Evolutionary conservation across 2,797 vertebrate species (phyloP).

Genomic region (Nasua narica): DNA sequence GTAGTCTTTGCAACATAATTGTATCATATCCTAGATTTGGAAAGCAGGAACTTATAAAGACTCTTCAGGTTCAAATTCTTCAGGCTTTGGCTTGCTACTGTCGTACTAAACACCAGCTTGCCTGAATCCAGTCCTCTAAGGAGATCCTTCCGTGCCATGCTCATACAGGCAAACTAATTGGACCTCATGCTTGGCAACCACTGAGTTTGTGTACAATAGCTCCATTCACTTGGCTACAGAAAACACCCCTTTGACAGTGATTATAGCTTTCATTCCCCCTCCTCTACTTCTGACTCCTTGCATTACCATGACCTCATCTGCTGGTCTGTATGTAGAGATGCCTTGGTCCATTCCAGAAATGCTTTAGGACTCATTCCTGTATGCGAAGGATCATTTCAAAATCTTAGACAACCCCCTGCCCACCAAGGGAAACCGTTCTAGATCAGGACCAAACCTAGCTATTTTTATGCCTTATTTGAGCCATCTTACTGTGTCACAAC

Average conservation of each 20-base stretch:
- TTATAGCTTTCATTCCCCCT: slow-evolving; percentile 43
- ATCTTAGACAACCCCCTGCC: not conserved
- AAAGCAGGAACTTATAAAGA: slow-evolving; percentile 15
- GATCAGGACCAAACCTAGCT: slow-evolving; percentile 15
- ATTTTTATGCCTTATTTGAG: not conserved
- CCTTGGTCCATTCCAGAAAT: slow-evolving; percentile 53
- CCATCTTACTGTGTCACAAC: slow-evolving; percentile 19
- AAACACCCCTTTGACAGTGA: slow-evolving; percentile 71
- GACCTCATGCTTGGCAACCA: slow-evolving; percentile 68
- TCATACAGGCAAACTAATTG: slow-evolving; percentile 71
- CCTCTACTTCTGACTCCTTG: slow-evolving; percentile 28
- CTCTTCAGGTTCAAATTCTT: slow-evolving; percentile 22
- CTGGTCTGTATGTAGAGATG: slow-evolving; percentile 17
- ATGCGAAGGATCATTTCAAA: slow-evolving; percentile 39
- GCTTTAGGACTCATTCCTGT: not conserved
- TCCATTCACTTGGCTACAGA: slow-evolving; percentile 71
- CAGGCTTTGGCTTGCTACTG: slow-evolving; percentile 12
- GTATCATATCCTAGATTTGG: not conserved
- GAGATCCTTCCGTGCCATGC: slow-evolving; percentile 70
- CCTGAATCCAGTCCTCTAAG: slow-evolving; percentile 51
- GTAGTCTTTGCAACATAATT: not conserved
- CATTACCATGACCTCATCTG: slow-evolving; percentile 63
- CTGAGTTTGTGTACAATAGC: slow-evolving; percentile 74
- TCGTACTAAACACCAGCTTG: slow-evolving; percentile 28
- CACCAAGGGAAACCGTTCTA: slow-evolving; percentile 18